phyloP scores from a whole-genome alignment of 1,140 invertebrate genomes.

The Eupristina koningsbergeri region DNA sequence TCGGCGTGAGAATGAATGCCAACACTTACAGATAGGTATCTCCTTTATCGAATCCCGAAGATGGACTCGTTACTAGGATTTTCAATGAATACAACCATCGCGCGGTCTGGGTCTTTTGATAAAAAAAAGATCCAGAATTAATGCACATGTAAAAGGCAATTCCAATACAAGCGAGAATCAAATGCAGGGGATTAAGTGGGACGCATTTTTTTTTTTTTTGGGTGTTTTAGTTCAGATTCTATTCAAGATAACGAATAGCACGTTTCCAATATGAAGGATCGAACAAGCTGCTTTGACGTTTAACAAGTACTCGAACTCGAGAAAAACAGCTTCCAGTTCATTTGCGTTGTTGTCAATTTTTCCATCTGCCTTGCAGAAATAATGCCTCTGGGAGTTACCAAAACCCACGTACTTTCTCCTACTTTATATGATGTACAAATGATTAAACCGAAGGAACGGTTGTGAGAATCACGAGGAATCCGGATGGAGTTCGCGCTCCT shows the following conservation, averaged over 20 bases:
- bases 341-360: too few species aligned
- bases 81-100: not conserved
- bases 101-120: too few species aligned
- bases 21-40: not conserved
- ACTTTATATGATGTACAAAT: not conserved
- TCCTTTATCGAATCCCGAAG: not conserved
- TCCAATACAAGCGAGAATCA: not conserved
- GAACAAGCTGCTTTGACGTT: too few species aligned
- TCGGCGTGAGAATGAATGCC: too few species aligned
- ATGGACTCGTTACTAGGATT: not conserved
- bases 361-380: too few species aligned
- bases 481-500: not conserved
- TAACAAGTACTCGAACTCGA: too few species aligned
- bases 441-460: not conserved
- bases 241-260: too few species aligned
- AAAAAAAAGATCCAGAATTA: not conserved
- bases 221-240: too few species aligned
- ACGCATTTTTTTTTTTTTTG: not conserved
- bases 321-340: too few species aligned
- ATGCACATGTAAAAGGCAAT: not conserved
- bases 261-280: too few species aligned
- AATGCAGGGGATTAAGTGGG: not conserved
- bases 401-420: not conserved
- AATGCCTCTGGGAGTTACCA: not conserved
- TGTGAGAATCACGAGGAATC: not conserved